Evolutionary conservation across 2,797 vertebrate species (phyloP).

Genomic region (Remorina albescens): DNA sequence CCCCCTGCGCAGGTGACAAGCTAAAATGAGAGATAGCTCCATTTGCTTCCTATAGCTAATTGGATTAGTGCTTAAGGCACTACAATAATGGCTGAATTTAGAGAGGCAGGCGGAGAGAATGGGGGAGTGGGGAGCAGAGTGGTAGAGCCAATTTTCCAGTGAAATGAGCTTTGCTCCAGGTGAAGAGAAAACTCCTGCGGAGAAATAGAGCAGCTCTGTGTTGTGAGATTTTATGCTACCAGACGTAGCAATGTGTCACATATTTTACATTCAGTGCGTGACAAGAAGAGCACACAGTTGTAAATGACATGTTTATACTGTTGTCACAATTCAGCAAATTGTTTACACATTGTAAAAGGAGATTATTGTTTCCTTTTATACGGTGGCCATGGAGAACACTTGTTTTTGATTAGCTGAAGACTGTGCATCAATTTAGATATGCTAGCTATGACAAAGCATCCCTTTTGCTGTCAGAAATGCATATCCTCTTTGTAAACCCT

Average conservation of each 20-base stretch:
- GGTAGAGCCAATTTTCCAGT: constrained; percentile 81
- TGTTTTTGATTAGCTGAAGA: constrained; percentile 21
- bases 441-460: neutral
- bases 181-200: constrained; percentile 73
- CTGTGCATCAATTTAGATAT: constrained; percentile 10
- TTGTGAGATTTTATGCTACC: constrained; percentile 60
- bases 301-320: constrained; percentile 33
- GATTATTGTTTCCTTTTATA: constrained; percentile 10
- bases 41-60: constrained; percentile 83
- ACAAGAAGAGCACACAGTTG: constrained; percentile 19
- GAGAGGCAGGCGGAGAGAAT: constrained; percentile 74
- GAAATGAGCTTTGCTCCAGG: constrained; percentile 83
- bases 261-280: constrained; percentile 45
- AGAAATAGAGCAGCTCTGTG: constrained; percentile 68
- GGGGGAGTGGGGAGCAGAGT: constrained; percentile 66
- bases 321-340: constrained; percentile 31
- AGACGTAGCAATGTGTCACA: constrained; percentile 60
- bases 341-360: constrained; percentile 28
- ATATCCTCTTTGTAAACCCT: constrained; percentile 13
- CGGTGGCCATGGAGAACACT: constrained; percentile 8
- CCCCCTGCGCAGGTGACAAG: constrained; percentile 74
- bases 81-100: constrained; percentile 76
- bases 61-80: constrained; percentile 82
- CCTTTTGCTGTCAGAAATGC: neutral
- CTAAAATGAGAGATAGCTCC: constrained; percentile 80